Percentiles rank a stretch among this genome's conserved stretches.
Conservation (phyloP, 2,797 vertebrate genomes). For the Rhinoraja longicauda region DNA sequence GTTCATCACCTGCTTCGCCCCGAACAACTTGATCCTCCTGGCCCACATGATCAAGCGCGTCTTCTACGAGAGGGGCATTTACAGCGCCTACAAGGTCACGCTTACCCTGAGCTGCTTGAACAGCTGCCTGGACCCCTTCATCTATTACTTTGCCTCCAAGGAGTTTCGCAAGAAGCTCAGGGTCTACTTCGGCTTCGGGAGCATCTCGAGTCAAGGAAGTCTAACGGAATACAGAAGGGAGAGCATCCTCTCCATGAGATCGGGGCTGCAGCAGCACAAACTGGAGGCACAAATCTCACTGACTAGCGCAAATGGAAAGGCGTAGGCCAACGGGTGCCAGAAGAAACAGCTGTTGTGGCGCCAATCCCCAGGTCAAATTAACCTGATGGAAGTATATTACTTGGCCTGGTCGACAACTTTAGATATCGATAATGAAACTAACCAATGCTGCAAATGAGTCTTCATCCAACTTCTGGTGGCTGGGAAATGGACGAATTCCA, state of each 20-base stretch:
- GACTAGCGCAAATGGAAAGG: not conserved
- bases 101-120: slow-evolving; percentile 83
- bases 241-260: slow-evolving; percentile 59
- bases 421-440: not conserved
- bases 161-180: slow-evolving; percentile 79
- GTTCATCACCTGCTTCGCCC: slow-evolving; percentile 77
- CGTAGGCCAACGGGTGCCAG: not conserved
- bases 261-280: slow-evolving; percentile 45
- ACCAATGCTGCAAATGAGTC: not conserved
- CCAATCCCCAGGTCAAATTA: not conserved
- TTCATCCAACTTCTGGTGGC: not conserved
- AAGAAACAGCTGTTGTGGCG: not conserved
- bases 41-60: slow-evolving; percentile 68
- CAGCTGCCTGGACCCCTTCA: slow-evolving; percentile 87
- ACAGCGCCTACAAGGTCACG: slow-evolving; percentile 77
- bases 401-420: not conserved
- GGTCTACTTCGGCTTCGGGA: slow-evolving; percentile 53
- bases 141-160: slow-evolving; percentile 87
- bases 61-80: slow-evolving; percentile 58
- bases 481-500: not conserved
- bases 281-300: slow-evolving; percentile 37
- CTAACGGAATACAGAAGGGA: slow-evolving; percentile 54
- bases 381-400: not conserved
- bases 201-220: slow-evolving; percentile 49
- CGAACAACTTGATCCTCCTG: slow-evolving; percentile 79